phyloP scores from a whole-genome alignment of 2,113 vertebrate genomes.

The Sander lucioperca region DNA sequence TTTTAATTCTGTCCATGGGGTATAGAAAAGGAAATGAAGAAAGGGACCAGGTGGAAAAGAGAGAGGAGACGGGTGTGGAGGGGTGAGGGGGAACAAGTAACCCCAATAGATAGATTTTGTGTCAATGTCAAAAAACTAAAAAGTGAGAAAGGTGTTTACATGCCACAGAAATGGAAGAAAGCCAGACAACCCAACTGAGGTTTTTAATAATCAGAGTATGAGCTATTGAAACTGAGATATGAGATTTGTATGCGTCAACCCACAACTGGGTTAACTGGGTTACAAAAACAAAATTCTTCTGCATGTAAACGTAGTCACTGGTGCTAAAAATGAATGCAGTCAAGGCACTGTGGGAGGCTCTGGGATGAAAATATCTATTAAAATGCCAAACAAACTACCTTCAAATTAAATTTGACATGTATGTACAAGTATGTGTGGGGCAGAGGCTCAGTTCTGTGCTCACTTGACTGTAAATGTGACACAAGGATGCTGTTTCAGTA shows the following conservation, averaged over 20 bases:
- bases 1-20: constrained; percentile 26
- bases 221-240: constrained; percentile 43
- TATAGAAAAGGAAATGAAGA: constrained; percentile 11
- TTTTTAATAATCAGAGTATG: constrained; percentile 36
- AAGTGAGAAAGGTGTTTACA: constrained; percentile 31
- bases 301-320: constrained; percentile 18
- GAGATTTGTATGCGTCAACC: constrained; percentile 42
- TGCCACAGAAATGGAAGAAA: constrained; percentile 24
- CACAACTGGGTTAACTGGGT: constrained; percentile 32
- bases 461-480: constrained; percentile 1
- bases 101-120: background rate
- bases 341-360: constrained; percentile 19
- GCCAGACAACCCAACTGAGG: constrained; percentile 17
- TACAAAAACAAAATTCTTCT: constrained; percentile 52
- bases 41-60: background rate
- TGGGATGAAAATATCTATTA: constrained; percentile 12
- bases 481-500: background rate
- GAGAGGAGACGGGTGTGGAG: too few species aligned
- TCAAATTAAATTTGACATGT: constrained; percentile 3
- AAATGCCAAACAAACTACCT: constrained; percentile 32
- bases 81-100: background rate
- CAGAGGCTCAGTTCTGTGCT: background rate
- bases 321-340: constrained; percentile 38
- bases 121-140: constrained; percentile 1
- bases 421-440: background rate